phyloP scores from a whole-genome alignment of 2,797 vertebrate genomes.

The Lithobates sylvaticus region DNA sequence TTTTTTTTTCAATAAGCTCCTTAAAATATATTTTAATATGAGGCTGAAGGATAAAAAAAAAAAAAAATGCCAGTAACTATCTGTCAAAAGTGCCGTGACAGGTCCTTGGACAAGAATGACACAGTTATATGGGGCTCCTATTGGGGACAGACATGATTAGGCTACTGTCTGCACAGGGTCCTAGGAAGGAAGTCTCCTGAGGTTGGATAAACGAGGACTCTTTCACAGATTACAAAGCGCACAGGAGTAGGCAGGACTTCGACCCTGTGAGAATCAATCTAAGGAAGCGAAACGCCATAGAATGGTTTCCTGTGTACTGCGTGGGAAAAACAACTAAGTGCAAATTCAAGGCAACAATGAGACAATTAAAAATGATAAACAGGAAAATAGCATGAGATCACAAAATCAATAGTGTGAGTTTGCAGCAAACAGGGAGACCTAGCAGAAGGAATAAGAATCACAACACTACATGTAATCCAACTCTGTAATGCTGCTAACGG shows the following conservation, averaged over 20 bases:
- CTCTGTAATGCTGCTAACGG: slow-evolving; percentile 9
- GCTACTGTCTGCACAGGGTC: slow-evolving; percentile 66
- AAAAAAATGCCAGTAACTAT: slow-evolving; percentile 64
- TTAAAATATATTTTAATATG: background rate
- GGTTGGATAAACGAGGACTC: slow-evolving; percentile 68
- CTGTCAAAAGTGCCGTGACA: slow-evolving; percentile 67
- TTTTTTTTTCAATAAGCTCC: background rate
- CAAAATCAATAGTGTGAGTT: slow-evolving; percentile 76
- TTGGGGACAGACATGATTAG: slow-evolving; percentile 67
- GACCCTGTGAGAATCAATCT: slow-evolving; percentile 79
- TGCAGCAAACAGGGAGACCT: slow-evolving; percentile 46
- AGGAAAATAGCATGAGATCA: slow-evolving; percentile 81
- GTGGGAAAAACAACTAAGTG: slow-evolving; percentile 81
- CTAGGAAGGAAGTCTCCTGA: slow-evolving; percentile 81
- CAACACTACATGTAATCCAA: slow-evolving; percentile 24
- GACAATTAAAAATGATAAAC: slow-evolving; percentile 87
- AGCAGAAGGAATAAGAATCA: slow-evolving; percentile 38
- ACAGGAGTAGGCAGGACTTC: slow-evolving; percentile 72
- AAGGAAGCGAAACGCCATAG: slow-evolving; percentile 83
- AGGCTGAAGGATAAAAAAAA: background rate
- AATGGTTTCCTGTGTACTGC: slow-evolving; percentile 80
- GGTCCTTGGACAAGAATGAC: slow-evolving; percentile 64
- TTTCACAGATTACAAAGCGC: slow-evolving; percentile 75
- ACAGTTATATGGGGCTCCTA: slow-evolving; percentile 59
- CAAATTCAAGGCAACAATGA: slow-evolving; percentile 80